Evolutionary conservation across 2,797 vertebrate genomes (phyloP), one percentile per base, ranked within the genome.

Genomic region (Sitta carolinensis): DNA sequence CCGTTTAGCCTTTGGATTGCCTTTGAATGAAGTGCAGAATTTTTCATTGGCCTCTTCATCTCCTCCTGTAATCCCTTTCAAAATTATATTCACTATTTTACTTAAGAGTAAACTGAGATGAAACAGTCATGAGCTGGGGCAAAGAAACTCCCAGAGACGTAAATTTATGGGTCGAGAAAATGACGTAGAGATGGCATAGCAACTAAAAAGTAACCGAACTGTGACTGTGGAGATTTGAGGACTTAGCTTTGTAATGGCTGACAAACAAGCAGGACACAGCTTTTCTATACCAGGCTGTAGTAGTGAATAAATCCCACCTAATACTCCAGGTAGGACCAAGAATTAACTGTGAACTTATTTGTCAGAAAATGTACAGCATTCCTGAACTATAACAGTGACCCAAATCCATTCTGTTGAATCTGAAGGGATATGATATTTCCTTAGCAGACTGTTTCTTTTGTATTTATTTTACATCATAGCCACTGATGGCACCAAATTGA

Each of bases 401-500:
- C 52, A 78, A 22, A 68, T 68, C 34, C 51, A 10, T 69, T 51
- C 32, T 80, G 17, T 13, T 77, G 64, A 75, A 48, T 55, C 55
- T 87, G 74, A 62, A 77, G 55, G 6, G 27, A 8, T 78, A 19
- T 40, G 32, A 23, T 25, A 26, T 72, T 90, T 90, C 62, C 25
- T 54, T 68, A 68, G 17, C 18, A 73, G 47, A 30, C 16, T 81
- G 3, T 43, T 80, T 87, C 21, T 13, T 80, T 95, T 84, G 30
- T 81, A 11, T 89, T 78, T 69, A 21, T 95, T 87, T 93, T 90
- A 72, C 12, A n/a, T n/a, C 23, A 10, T 45, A 70, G 50, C 12
- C 25, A 48, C 29, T 36, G 34, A 10, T 16, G 17, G 10, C 36
- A 36, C 50, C 59, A 62, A 42, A 81, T 51, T 47, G 17, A 72